These are phyloP conservation scores for Artibeus jamaicensis DNA, from an alignment of 2,797 vertebrate species.

Conservation along the genomic window DNA sequence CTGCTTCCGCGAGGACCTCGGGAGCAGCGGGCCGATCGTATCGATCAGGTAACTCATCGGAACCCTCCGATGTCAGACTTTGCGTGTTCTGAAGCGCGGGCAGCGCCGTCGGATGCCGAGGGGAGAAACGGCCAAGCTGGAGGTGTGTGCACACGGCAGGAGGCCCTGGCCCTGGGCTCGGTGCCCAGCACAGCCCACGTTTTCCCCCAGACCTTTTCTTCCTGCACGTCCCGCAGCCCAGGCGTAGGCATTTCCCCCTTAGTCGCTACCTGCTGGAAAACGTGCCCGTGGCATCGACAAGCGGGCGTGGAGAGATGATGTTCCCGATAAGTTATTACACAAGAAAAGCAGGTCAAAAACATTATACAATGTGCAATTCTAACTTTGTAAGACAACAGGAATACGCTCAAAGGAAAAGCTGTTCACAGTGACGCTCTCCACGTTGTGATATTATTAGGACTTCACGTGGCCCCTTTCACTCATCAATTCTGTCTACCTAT, in stretches of 20 bases:
- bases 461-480: not conserved
- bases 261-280: not conserved
- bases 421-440: not conserved
- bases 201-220: not conserved
- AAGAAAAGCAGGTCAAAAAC: not conserved
- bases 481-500: not conserved
- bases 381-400: not conserved
- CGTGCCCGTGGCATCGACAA: not conserved
- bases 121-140: not conserved
- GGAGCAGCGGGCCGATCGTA: not conserved
- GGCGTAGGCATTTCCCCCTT: not conserved
- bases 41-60: not conserved
- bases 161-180: not conserved
- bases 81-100: not conserved
- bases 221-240: not conserved
- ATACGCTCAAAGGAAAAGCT: not conserved
- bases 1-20: not conserved
- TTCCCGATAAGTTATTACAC: not conserved
- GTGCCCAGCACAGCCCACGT: accelerated
- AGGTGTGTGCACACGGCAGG: not conserved
- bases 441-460: not conserved
- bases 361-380: accelerated
- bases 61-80: not conserved
- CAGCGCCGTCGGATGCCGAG: not conserved
- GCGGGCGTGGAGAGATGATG: not conserved